A percentile compares a stretch with the other conserved stretches of the same genome.
Evolutionary conservation across 2,888 invertebrate species (phyloP).

Genomic region (Amorpha juglandis): DNA sequence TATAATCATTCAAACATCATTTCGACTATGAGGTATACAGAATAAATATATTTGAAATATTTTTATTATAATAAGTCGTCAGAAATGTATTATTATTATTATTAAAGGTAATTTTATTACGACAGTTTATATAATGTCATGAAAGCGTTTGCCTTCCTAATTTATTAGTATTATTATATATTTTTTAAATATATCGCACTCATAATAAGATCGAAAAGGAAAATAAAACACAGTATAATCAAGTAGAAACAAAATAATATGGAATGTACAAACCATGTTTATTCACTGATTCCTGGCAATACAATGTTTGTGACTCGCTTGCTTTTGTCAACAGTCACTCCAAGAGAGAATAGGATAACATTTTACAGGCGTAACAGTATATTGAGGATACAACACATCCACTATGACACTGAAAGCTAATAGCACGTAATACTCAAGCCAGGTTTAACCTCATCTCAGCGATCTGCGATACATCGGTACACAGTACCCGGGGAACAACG

Average conservation of each 20-base stretch:
- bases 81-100: slow-evolving; percentile 66
- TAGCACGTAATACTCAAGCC: slow-evolving; percentile 70
- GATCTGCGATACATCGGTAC: slow-evolving; percentile 69
- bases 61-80: slow-evolving; percentile 71
- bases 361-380: slow-evolving; percentile 59
- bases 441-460: slow-evolving; percentile 72
- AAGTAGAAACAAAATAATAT: slow-evolving; percentile 88
- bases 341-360: slow-evolving; percentile 52
- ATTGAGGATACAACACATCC: slow-evolving; percentile 66
- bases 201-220: slow-evolving; percentile 64
- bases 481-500: slow-evolving; percentile 76
- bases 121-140: slow-evolving; percentile 68
- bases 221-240: slow-evolving; percentile 80
- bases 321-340: slow-evolving; percentile 59
- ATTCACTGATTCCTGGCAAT: slow-evolving; percentile 87
- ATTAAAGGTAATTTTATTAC: slow-evolving; percentile 59
- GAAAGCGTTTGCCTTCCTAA: slow-evolving; percentile 65
- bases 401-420: slow-evolving; percentile 78
- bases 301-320: slow-evolving; percentile 79
- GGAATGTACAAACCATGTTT: slow-evolving; percentile 92
- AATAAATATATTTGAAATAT: slow-evolving; percentile 77
- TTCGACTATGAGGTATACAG: slow-evolving; percentile 82
- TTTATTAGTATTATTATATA: slow-evolving; percentile 42
- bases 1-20: slow-evolving; percentile 84
- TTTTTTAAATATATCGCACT: slow-evolving; percentile 53